Evolutionary conservation across 2,888 invertebrate genomes (phyloP), one percentile per base, ranked within the genome.

Genomic region (Thymelicus sylvestris): DNA sequence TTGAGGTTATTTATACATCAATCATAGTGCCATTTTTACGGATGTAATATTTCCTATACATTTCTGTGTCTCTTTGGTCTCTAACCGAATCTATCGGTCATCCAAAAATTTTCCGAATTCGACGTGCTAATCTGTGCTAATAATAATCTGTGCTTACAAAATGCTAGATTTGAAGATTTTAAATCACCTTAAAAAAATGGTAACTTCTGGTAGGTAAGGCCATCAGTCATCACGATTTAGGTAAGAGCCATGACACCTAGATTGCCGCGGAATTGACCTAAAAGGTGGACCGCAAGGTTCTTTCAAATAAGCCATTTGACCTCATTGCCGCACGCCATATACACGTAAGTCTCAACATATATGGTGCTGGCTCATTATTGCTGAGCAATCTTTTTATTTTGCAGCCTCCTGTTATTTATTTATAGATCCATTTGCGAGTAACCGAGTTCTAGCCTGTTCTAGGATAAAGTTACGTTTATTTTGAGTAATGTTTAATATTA

Each of bases 211-310:
- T 44, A 62, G 10, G 10, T 44, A 62, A 52, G 10, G 41, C 52
- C 52, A 19, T 60, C 67, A 63, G 41, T 41, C 52, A 13, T 60
- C 67, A 63, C 55, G 68, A 68, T 68, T 63, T 68, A 48, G 19
- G 57, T 39, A 63, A 63, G 15, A 12, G 19, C 68, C 67, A 47
- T 68, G 68, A 63, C 68, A 68, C 57, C 39, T 63, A 68, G 63
- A 68, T 68, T 63, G 19, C 55, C 38, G 55, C 62, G 62, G 68
- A 68, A 68, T 61, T 63, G 47, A 57, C 63, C 63, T 57, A 57
- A 68, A 68, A 63, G 68, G 57, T 63, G 63, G 63, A 63, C 64
- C 44, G 57, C 57, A 68, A 68, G 68, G 68, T 50, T 68, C 57
- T 57, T 57, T 57, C 38, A 48, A 68, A 63, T 68, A 63, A 63